phyloP scores from a whole-genome alignment of 2,113 vertebrate genomes.

The Ctenodactylus gundi region DNA sequence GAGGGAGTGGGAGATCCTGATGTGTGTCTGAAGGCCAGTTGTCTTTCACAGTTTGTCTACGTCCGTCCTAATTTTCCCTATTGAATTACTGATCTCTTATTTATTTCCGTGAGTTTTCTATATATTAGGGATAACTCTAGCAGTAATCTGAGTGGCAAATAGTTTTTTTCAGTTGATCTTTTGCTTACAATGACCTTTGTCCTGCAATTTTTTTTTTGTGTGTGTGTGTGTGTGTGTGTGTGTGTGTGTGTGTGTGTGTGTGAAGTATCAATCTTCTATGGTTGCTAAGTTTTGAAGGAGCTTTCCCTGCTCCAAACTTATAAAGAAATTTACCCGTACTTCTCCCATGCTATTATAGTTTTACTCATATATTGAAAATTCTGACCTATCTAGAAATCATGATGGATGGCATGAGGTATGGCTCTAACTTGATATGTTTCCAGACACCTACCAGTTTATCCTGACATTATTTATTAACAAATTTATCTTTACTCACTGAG shows the following conservation, averaged over 20 bases:
- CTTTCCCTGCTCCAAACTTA: neutral
- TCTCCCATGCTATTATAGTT: neutral
- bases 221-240: neutral
- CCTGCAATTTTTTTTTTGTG: neutral
- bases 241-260: neutral
- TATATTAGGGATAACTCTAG: neutral
- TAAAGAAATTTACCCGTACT: neutral
- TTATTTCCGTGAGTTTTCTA: conserved; percentile 27
- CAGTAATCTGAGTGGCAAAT: neutral
- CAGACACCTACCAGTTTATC: neutral
- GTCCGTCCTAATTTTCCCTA: neutral
- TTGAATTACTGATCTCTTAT: neutral
- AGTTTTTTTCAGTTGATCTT: neutral
- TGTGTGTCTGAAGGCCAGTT: neutral
- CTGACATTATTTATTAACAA: neutral
- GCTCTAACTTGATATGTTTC: neutral
- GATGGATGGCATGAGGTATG: neutral
- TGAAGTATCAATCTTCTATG: neutral
- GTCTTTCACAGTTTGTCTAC: neutral
- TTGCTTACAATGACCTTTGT: neutral
- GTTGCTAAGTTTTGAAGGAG: neutral
- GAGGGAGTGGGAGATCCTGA: too few relatives aligned
- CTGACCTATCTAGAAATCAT: neutral
- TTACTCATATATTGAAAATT: neutral
- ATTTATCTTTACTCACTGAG: neutral